These are phyloP conservation scores for Bedellia somnulentella DNA, from an alignment of 2,888 invertebrate species.

Conservation along the genomic window DNA sequence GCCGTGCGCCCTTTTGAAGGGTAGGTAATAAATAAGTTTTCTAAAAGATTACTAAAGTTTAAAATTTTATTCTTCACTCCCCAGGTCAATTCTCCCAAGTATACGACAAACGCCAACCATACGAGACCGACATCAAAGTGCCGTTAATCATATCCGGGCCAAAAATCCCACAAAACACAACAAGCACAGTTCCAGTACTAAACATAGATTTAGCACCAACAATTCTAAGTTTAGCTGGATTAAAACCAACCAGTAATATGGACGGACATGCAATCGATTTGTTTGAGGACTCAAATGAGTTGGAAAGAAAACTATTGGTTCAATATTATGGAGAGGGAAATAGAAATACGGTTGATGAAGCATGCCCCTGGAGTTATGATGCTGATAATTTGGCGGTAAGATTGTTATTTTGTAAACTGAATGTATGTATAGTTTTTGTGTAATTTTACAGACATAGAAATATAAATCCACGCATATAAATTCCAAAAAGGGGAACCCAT, in stretches of 20 bases:
- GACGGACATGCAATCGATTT: conserved; percentile 56
- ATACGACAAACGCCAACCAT: conserved; percentile 87
- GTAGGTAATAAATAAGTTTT: no score
- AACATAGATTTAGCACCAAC: conserved; percentile 87
- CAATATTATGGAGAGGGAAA: conserved; percentile 83
- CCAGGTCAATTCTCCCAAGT: conserved; percentile 86
- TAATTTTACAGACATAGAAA: neutral
- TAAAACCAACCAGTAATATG: conserved; percentile 48
- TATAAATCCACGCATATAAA: neutral
- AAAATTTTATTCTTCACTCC: conserved; percentile 11
- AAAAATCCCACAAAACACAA: conserved; percentile 45
- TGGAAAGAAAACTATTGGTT: conserved; percentile 65
- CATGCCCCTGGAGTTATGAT: conserved; percentile 68
- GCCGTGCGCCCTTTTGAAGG: no score
- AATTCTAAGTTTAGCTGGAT: conserved; percentile 71
- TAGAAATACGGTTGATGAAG: conserved; percentile 45
- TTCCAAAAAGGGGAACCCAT: no score
- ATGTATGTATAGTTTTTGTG: no score
- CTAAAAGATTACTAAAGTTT: no score
- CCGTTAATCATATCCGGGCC: conserved; percentile 84
- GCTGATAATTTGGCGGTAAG: conserved; percentile 63
- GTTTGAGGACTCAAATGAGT: conserved; percentile 8
- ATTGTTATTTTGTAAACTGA: conserved; percentile 10
- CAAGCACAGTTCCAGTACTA: conserved; percentile 61
- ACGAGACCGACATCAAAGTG: conserved; percentile 85